phyloP scores from a whole-genome alignment of 2,113 vertebrate genomes.

The mouse (Mus musculus) region DNA sequence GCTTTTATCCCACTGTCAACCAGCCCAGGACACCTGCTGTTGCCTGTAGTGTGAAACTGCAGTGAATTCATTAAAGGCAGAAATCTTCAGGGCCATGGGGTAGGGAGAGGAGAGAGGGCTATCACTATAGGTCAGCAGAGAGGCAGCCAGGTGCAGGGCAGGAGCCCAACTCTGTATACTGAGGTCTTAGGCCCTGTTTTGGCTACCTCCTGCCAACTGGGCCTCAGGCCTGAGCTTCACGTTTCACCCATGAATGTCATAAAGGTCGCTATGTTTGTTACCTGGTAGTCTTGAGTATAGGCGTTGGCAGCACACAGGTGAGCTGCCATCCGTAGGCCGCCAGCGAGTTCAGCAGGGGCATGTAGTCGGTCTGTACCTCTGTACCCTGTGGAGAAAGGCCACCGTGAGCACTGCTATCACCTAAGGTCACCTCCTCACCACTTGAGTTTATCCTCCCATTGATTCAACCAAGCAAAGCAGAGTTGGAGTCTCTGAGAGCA shows the following conservation, averaged over 20 bases:
- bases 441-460: accelerated
- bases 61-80: neutral
- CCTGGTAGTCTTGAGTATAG: conserved; percentile 96
- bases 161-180: neutral
- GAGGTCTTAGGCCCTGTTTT: neutral
- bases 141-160: neutral
- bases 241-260: neutral
- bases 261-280: conserved; percentile 68
- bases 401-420: conserved; percentile 32
- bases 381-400: conserved; percentile 88
- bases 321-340: conserved; percentile 96
- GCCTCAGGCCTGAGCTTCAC: neutral
- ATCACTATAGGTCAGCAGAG: neutral
- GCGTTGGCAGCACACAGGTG: conserved; percentile 97
- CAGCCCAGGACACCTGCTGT: too few relatives aligned
- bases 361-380: conserved; percentile 96
- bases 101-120: neutral
- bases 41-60: neutral
- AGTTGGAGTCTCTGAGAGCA: neutral
- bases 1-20: too few relatives aligned
- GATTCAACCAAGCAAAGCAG: neutral
- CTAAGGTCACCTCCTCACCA: neutral
- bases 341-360: conserved; percentile 96
- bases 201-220: neutral
- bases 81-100: neutral